A percentile compares a stretch with the other conserved stretches of the same genome.
These are phyloP conservation scores for Rhinichthys osculus DNA, from an alignment of 2,797 vertebrate species.

Conservation along the genomic window DNA sequence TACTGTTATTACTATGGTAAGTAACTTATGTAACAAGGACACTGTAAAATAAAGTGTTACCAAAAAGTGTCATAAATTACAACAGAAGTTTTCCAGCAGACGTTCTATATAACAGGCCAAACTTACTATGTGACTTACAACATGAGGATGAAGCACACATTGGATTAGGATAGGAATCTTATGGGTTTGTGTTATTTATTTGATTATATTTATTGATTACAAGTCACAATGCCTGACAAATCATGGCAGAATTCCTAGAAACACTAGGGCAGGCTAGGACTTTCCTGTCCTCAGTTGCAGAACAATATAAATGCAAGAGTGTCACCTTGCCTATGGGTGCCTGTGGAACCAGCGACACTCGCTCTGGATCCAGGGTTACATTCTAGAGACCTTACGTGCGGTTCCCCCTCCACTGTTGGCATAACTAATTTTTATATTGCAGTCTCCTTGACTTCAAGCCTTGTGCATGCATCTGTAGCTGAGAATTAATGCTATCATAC, in stretches of 20 bases:
- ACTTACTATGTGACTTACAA: constrained; percentile 23
- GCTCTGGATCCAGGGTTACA: constrained; percentile 70
- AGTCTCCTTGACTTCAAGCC: neutral
- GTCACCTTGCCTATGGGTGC: constrained; percentile 67
- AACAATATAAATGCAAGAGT: constrained; percentile 63
- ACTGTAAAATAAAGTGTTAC: no score
- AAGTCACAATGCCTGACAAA: constrained; percentile 25
- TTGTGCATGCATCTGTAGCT: neutral
- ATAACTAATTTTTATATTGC: neutral
- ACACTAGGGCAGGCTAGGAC: constrained; percentile 1
- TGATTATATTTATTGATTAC: constrained; percentile 15
- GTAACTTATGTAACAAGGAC: no score
- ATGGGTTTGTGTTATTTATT: constrained; percentile 15
- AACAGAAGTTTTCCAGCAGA: neutral
- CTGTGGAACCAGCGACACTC: constrained; percentile 67
- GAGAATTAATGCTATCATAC: neutral
- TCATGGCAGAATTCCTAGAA: constrained; percentile 30
- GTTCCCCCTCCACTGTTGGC: neutral
- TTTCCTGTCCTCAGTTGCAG: neutral
- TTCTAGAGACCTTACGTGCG: constrained; percentile 58
- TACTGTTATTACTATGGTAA: no score
- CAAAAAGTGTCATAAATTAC: neutral
- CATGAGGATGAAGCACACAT: constrained; percentile 34
- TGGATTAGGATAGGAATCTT: constrained; percentile 22
- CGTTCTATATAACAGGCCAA: constrained; percentile 27